These are phyloP conservation scores for Chymomyza costata DNA, from an alignment of 1,140 invertebrate genomes.

Conservation along the genomic window DNA sequence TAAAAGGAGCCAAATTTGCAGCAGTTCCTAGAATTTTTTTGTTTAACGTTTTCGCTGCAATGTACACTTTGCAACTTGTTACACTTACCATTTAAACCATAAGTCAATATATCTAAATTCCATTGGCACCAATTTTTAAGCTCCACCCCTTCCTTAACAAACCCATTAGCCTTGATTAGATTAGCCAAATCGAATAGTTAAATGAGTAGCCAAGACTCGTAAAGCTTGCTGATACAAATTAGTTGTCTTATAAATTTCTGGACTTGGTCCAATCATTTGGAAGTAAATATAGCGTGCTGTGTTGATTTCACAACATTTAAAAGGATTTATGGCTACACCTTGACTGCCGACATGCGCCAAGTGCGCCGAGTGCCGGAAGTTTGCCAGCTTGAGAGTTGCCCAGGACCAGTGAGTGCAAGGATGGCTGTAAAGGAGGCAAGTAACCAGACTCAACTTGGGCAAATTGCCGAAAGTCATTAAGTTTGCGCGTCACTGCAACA, in stretches of 20 bases:
- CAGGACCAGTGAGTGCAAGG: background rate
- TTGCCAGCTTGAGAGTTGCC: slow-evolving; percentile 25
- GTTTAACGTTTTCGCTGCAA: background rate
- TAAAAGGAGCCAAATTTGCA: too few relatives aligned
- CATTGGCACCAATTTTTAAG: background rate
- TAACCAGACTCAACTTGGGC: slow-evolving; percentile 42
- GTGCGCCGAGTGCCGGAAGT: slow-evolving; percentile 10
- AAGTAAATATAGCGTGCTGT: slow-evolving; percentile 23
- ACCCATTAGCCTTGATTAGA: too few relatives aligned
- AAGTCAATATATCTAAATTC: background rate
- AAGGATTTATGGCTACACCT: slow-evolving; percentile 48
- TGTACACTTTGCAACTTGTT: too few relatives aligned
- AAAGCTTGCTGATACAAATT: slow-evolving; percentile 19
- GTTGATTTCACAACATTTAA: slow-evolving; percentile 47
- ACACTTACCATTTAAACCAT: background rate
- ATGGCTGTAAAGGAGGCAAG: background rate
- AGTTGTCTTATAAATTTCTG: slow-evolving; percentile 27
- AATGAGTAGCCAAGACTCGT: background rate
- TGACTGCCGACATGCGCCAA: slow-evolving; percentile 20
- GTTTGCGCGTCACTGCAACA: slow-evolving; percentile 46
- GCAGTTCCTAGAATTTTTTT: too few relatives aligned
- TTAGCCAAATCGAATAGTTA: too few relatives aligned
- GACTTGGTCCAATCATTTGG: slow-evolving; percentile 20
- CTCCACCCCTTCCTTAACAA: too few relatives aligned
- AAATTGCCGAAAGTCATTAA: slow-evolving; percentile 69